Percentiles rank a stretch among this genome's conserved stretches.
Evolutionary conservation across 2,113 vertebrate genomes (phyloP).

Genomic region (Menidia beryllina): DNA sequence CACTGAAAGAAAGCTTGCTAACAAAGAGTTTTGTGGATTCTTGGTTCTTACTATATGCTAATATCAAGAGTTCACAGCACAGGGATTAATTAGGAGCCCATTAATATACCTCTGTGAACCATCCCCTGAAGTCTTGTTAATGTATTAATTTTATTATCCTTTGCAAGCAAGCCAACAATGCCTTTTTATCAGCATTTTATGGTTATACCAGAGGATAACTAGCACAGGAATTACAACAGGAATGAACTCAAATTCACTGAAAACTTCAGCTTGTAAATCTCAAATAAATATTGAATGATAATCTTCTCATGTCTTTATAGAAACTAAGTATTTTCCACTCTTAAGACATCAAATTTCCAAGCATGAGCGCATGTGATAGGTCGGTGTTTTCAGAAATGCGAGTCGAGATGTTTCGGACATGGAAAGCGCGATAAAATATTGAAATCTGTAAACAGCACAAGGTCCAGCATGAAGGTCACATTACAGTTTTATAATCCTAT

Average conservation of each 20-base stretch:
- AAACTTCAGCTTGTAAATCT: constrained; percentile 14
- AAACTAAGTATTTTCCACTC: not conserved
- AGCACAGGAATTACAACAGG: constrained; percentile 49
- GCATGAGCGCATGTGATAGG: constrained; percentile 3
- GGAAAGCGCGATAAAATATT: constrained; percentile 51
- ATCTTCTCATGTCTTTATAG: constrained; percentile 14
- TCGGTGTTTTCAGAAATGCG: constrained; percentile 23
- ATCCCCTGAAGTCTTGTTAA: constrained; percentile 56
- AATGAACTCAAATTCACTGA: constrained; percentile 10
- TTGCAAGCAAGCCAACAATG: constrained; percentile 47
- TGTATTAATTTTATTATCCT: constrained; percentile 46
- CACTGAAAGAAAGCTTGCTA: constrained; percentile 13
- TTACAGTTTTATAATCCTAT: not conserved
- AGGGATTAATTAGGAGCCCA: constrained; percentile 65
- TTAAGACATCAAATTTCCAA: constrained; percentile 12
- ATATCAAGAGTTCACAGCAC: constrained; percentile 58
- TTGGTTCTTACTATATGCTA: constrained; percentile 45
- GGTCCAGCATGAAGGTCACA: not conserved
- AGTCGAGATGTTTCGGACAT: constrained; percentile 36
- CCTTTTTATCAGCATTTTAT: too few species aligned
- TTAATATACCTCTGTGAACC: constrained; percentile 52
- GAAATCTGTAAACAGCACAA: constrained; percentile 1
- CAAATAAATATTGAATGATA: constrained; percentile 12
- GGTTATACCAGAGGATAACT: too few species aligned
- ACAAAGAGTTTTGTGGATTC: constrained; percentile 45